Evolutionary conservation across 2,797 vertebrate species (phyloP).

Genomic region (Darevskia mixta): DNA sequence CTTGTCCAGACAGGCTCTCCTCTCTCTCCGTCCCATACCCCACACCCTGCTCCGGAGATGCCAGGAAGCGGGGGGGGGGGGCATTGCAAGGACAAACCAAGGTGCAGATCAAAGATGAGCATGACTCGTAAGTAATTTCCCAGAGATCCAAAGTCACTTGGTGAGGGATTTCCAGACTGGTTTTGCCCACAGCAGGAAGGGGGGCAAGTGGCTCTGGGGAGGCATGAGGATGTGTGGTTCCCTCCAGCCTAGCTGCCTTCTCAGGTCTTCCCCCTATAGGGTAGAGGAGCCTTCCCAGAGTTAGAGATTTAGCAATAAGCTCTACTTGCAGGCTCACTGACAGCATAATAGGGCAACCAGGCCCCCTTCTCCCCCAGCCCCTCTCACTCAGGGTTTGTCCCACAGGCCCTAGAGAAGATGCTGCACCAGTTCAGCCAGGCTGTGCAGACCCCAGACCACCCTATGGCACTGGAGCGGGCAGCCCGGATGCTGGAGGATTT

Average conservation of each 20-base stretch:
- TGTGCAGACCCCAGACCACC: neutral
- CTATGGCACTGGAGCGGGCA: constrained; percentile 20
- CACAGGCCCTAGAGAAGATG: constrained; percentile 33
- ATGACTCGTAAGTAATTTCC: too few species aligned
- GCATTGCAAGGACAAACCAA: too few species aligned
- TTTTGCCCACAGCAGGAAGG: too few species aligned
- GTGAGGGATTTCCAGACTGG: too few species aligned
- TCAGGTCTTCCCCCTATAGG: neutral
- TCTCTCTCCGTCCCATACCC: too few species aligned
- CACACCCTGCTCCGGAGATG: neutral
- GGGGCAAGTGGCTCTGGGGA: too few species aligned
- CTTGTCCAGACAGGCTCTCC: neutral
- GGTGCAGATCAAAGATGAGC: too few species aligned
- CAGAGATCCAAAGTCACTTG: too few species aligned
- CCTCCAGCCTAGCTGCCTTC: neutral
- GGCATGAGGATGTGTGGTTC: too few species aligned
- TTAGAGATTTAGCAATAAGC: too few species aligned
- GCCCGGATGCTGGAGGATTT: constrained; percentile 45
- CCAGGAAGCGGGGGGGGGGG: neutral
- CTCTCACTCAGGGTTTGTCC: neutral
- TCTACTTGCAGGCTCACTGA: too few species aligned
- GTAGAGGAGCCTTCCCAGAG: too few species aligned
- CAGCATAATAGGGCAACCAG: neutral
- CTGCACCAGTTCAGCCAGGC: neutral
- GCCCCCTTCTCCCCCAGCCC: neutral